Evolutionary conservation across 2,888 invertebrate species (phyloP).

Genomic region (Ceramica pisi): DNA sequence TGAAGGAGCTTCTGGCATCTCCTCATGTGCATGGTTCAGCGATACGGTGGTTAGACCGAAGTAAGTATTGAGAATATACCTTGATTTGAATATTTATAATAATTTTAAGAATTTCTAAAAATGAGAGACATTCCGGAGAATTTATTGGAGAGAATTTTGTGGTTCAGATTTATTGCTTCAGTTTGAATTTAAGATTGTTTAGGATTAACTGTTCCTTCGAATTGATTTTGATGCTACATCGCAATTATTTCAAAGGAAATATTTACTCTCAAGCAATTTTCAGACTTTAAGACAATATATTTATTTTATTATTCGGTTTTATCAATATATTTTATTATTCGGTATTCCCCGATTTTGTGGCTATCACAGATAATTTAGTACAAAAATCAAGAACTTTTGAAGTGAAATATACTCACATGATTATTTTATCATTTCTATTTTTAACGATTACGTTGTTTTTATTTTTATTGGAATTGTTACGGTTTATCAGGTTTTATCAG

Average conservation of each 20-base stretch:
- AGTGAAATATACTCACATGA: conserved; percentile 10
- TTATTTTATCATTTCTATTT: conserved; percentile 65
- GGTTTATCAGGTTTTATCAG: conserved; percentile 51
- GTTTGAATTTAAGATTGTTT: background rate
- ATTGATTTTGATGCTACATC: too few relatives aligned
- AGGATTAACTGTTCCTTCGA: background rate
- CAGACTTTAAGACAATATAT: background rate
- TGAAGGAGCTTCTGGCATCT: conserved; percentile 97
- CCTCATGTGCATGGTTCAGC: conserved; percentile 97
- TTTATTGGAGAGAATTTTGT: fast-evolving
- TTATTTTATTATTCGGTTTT: background rate
- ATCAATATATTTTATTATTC: background rate
- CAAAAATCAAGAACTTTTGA: conserved; percentile 24
- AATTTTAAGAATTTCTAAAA: background rate
- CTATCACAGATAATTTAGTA: background rate
- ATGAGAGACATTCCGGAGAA: conserved; percentile 34
- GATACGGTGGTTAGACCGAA: conserved; percentile 99
- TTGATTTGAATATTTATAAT: background rate
- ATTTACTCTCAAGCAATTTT: background rate
- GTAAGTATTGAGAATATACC: conserved; percentile 78
- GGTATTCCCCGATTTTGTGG: background rate
- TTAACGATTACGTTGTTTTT: conserved; percentile 55
- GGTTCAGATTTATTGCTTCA: background rate
- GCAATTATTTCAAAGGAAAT: background rate
- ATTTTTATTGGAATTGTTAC: conserved; percentile 39